phyloP scores from a whole-genome alignment of 2,888 invertebrate genomes.

The Seira ritae region DNA sequence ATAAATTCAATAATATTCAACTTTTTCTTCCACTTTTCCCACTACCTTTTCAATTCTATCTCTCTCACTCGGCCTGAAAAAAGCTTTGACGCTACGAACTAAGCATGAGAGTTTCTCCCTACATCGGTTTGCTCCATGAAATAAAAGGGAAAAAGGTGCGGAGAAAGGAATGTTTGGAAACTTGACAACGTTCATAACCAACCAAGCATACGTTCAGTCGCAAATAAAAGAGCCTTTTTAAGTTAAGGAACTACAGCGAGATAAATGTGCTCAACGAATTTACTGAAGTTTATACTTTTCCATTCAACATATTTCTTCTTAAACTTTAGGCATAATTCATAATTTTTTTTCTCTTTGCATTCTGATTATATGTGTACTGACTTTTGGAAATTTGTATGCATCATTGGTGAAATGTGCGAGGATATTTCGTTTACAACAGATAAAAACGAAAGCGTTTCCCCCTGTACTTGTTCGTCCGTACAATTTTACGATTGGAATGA shows the following conservation, averaged over 20 bases:
- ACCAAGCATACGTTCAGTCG: slow-evolving; percentile 21
- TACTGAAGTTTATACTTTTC: background rate
- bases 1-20: slow-evolving; percentile 39
- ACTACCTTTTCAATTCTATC: slow-evolving; percentile 14
- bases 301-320: too few relatives aligned
- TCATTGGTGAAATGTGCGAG: too few relatives aligned
- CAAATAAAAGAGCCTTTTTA: slow-evolving; percentile 4
- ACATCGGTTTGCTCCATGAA: too few relatives aligned
- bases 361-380: too few relatives aligned
- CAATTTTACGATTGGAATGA: too few relatives aligned
- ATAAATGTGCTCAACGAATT: background rate
- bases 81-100: background rate
- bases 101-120: too few relatives aligned
- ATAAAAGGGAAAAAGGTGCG: too few relatives aligned
- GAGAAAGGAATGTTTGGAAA: background rate
- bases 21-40: slow-evolving; percentile 18
- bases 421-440: too few relatives aligned
- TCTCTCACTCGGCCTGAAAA: background rate
- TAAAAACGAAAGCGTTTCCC: too few relatives aligned
- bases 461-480: too few relatives aligned
- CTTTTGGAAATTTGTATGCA: too few relatives aligned
- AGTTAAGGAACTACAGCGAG: background rate
- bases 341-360: background rate
- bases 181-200: slow-evolving; percentile 16
- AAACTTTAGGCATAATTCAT: too few relatives aligned